Base-by-base conservation (phyloP, 2,888 invertebrate genomes). In the Nesidiocoris tenuis region DNA sequence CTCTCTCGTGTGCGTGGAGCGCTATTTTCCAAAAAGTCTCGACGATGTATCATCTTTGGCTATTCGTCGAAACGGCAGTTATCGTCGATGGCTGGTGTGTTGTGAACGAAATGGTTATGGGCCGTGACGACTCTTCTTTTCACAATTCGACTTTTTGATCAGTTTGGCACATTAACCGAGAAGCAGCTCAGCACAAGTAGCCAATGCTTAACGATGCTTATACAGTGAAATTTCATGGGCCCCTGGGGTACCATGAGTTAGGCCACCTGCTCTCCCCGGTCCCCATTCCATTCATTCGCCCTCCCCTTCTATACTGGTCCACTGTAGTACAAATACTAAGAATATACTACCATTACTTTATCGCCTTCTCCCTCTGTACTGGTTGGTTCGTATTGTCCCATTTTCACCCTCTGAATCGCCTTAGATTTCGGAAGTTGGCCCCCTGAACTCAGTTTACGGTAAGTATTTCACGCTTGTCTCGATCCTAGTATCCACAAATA, bases 191-290 rank as follows among this genome's bases (percentile, higher is more conserved):
- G 70, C 12, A 7, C 12, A 39, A 39, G 39, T 12, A 39, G 39
- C 39, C 39, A 39, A 12, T 12, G 61, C n/a, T 59, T 70, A 70
- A 70, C 70, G 70, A 70, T 70, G 70, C 70, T 70, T 70, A 70
- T 70, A 70, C 70, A 70, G 70, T 70, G 70, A 70, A 39, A 70
- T 70, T 70, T 70, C 70, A 70, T 70, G 70, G 70, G 70, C 59
- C 57, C 59, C 70, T 70, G 17, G 70, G 70, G 70, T 57, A 70
- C 70, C 70, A 70, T 70, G 24, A 70, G 56, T 25, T 18, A 12
- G 57, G 70, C 70, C 70, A 70, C 70, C 70, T 70, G 70, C 70
- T 70, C 54, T 56, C 59, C 21, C 16, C 59, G 19, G 25, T 39
- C 39, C n/a, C n/a, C n/a, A n/a, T n/a, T n/a, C n/a, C n/a, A n/a